Percentiles rank a stretch among this genome's conserved stretches.
phyloP scores from a whole-genome alignment of 2,797 vertebrate species.

The Setipinna tenuifilis region DNA sequence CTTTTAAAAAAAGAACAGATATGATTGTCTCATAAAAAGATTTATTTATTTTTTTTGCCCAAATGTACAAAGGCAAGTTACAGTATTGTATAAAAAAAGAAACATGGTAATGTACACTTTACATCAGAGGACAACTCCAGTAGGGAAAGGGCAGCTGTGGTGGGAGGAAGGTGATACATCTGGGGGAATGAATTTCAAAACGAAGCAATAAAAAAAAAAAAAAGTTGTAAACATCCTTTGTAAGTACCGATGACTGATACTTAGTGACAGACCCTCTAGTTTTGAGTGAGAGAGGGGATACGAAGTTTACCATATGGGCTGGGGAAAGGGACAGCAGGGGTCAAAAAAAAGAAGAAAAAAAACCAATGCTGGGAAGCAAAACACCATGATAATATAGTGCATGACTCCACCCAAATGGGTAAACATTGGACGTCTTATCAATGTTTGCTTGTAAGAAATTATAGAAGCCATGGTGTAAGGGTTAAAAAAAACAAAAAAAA shows the following conservation, averaged over 20 bases:
- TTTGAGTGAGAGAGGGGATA: constrained; percentile 13
- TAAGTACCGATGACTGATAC: constrained; percentile 75
- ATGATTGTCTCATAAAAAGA: constrained; percentile 91
- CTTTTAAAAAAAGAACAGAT: constrained; percentile 69
- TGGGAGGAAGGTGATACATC: constrained; percentile 59
- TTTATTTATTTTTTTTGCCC: constrained; percentile 89
- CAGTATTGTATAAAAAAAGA: constrained; percentile 79
- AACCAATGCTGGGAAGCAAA: constrained; percentile 14
- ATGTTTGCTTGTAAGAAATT: constrained; percentile 21
- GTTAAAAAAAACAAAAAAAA: background rate
- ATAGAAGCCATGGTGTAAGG: constrained; percentile 9
- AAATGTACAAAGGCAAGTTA: constrained; percentile 84
- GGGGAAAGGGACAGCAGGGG: background rate
- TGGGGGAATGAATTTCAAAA: constrained; percentile 67
- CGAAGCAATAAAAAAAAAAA: constrained; percentile 62
- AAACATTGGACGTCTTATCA: constrained; percentile 26
- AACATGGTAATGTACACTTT: constrained; percentile 86
- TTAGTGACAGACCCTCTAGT: constrained; percentile 44
- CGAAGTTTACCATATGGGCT: constrained; percentile 11
- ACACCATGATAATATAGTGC: constrained; percentile 26
- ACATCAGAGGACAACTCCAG: constrained; percentile 74
- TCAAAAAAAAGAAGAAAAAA: background rate
- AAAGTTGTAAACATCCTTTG: constrained; percentile 84
- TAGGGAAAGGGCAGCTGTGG: constrained; percentile 23
- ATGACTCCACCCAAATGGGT: constrained; percentile 23